phyloP scores from a whole-genome alignment of 1,140 invertebrate species.

The Helicorthomorpha holstii region DNA sequence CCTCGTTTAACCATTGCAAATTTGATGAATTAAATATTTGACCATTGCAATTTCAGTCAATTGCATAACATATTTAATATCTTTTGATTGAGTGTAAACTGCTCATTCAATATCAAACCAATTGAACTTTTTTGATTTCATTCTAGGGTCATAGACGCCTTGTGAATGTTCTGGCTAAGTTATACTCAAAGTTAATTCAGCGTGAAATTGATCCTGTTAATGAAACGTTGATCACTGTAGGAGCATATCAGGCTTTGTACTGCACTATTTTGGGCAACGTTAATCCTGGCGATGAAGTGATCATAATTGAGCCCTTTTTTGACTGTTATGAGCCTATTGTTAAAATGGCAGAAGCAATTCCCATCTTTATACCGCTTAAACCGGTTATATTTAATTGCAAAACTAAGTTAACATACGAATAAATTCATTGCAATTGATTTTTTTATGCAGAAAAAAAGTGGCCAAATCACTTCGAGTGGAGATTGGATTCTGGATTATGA shows the following conservation, averaged over 20 bases:
- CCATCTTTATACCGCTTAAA: constrained; percentile 72
- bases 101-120: too few species aligned
- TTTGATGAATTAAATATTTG: too few species aligned
- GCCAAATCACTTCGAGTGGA: constrained; percentile 38
- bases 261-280: constrained; percentile 68
- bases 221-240: constrained; percentile 73
- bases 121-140: too few species aligned
- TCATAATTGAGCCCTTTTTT: constrained; percentile 96
- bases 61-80: too few species aligned
- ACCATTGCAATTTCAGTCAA: too few species aligned
- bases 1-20: too few species aligned
- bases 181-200: constrained; percentile 65
- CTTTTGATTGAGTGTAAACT: too few species aligned
- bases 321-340: constrained; percentile 97
- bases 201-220: constrained; percentile 55
- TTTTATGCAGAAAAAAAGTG: neutral
- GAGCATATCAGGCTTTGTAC: constrained; percentile 81
- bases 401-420: too few species aligned
- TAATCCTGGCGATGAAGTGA: constrained; percentile 56
- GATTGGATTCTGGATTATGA: constrained; percentile 78
- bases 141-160: constrained; percentile 80
- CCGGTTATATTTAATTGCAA: constrained; percentile 36
- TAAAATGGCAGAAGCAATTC: constrained; percentile 60
- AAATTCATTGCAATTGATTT: too few species aligned
- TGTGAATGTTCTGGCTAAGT: constrained; percentile 59